Evolutionary conservation across 2,113 vertebrate species (phyloP), one percentile per base, ranked within the genome.

Genomic region (Laticauda colubrina): DNA sequence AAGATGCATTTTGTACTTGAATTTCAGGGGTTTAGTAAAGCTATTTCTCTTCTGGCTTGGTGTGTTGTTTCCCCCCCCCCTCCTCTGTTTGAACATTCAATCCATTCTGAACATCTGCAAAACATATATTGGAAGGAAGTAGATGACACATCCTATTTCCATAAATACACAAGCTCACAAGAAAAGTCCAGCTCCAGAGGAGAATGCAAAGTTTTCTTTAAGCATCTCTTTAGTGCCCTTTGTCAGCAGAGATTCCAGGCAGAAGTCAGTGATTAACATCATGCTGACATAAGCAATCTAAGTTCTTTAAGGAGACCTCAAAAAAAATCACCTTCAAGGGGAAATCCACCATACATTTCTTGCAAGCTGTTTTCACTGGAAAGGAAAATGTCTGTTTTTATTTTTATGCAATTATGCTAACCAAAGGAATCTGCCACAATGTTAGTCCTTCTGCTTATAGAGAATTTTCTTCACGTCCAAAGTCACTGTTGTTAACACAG

Each of bases 201-300:
- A 54, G 87, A 94, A 94, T 92, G 94, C 75, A 51, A 89, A 89
- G 88, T 91, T 59, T 53, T 75, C 87, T 81, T 93, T 88, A 91
- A 61, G 85, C 56, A 88, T 94, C 86, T 92, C 21, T 90, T 96
- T 94, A 86, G 88, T 92, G 90, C 39, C 92, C 54, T 87, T 93
- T 93, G 43, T 39, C 91, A 92, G 55, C 14, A 43, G 34, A 86
- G 81, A 23, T 53, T 88, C 57, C 10, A 81, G 91, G 91, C n/a
- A 94, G 89, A 96, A 93, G 88, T 85, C 20, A 85, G 29, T 91
- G 59, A 93, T 91, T 95, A 93, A 53, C 90, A 96, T 95, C 91
- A 26, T 54, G 87, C 55, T 92, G 91, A 92, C 93, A 64, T 24
- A 94, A 94, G 86, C 34, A 51, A 39, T 26, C 86, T 51, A 85